Base-by-base conservation (phyloP, 1,140 invertebrate species). In the Bactericera cockerelli region DNA sequence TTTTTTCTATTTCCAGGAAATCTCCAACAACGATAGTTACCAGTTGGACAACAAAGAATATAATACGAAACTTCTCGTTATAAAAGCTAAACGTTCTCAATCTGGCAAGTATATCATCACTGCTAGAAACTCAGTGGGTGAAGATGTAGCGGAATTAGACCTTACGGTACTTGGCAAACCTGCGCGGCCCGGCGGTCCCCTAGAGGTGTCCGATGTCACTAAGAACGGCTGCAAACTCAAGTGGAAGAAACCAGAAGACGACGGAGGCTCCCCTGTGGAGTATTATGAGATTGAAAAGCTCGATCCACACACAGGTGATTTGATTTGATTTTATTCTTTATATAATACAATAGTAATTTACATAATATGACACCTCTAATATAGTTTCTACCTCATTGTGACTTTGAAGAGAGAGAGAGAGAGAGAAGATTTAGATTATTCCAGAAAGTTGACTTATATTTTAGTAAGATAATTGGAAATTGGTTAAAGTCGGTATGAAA, bases 211-310 rank as follows among this genome's bases (percentile, higher is more conserved):
- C 2, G 87, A 95, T 67, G 81, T 97, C 8, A 93, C 87, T 1
- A 95, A 96, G 74, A 91, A 93, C 69, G 87, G 91, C 21, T 93
- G 93, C 68, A 92, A 90, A 66, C 74, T 97, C 1, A 84, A 91
- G 67, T 93, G 93, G 93, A 81, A 95, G 69, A 91, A 92, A 72
- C 88, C 88, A 6, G 87, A 91, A 60, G 90, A 94, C 70, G 90
- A 94, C 67, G 93, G 93, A 60, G 93, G 93, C 21, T 71, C 80
- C 21, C 89, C 89, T 33, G 82, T 98, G 66, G 93, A 94, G 65
- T 92, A 93, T 68, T 99, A 99, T 70, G 89, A 96, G 75, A 92
- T 98, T 65, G 94, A 98, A 74, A 98, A 98, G 75, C 77, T 94
- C 60, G 90, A 94, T 76, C 88, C 88, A n/a, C 77, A 89, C 26